Evolutionary conservation across 2,888 invertebrate species (phyloP).

Genomic region (Priocnemis perturbator): DNA sequence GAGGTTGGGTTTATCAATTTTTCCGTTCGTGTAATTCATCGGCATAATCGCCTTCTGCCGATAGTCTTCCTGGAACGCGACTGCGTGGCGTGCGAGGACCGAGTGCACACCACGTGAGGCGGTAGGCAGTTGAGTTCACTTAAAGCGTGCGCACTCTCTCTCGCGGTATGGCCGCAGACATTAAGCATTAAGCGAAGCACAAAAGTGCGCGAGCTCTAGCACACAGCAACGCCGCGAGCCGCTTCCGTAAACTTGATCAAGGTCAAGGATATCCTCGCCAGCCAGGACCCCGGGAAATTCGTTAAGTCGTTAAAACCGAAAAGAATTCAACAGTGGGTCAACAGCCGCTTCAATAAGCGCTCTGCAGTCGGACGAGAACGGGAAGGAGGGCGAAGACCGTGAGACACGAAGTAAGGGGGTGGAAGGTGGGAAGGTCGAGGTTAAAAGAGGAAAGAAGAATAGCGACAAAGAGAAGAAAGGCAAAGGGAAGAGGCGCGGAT

Average conservation of each 20-base stretch:
- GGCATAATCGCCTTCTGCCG: neutral
- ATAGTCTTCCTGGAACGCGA: conserved; percentile 3
- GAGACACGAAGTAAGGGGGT: conserved; percentile 6
- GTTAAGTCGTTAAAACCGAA: conserved; percentile 29
- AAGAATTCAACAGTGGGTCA: conserved; percentile 25
- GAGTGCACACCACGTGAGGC: neutral
- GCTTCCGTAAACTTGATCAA: neutral
- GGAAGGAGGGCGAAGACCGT: neutral
- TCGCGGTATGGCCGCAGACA: no score
- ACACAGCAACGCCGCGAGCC: no score
- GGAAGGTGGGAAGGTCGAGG: conserved; percentile 2
- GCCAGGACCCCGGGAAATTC: conserved; percentile 21
- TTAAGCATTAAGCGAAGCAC: no score
- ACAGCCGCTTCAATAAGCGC: neutral
- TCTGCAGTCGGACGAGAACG: conserved; percentile 19
- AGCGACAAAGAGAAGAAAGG: conserved; percentile 25
- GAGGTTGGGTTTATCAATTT: conserved; percentile 1
- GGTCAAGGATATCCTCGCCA: conserved; percentile 29
- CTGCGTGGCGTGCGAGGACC: neutral
- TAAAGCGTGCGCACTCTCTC: neutral
- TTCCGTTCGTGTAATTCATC: conserved; percentile 3
- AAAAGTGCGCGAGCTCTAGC: no score
- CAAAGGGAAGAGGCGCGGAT: conserved; percentile 41
- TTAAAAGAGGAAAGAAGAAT: conserved; percentile 40
- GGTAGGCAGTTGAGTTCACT: neutral